phyloP scores from a whole-genome alignment of 2,888 invertebrate species.

The Callyntrura guangdongensis region DNA sequence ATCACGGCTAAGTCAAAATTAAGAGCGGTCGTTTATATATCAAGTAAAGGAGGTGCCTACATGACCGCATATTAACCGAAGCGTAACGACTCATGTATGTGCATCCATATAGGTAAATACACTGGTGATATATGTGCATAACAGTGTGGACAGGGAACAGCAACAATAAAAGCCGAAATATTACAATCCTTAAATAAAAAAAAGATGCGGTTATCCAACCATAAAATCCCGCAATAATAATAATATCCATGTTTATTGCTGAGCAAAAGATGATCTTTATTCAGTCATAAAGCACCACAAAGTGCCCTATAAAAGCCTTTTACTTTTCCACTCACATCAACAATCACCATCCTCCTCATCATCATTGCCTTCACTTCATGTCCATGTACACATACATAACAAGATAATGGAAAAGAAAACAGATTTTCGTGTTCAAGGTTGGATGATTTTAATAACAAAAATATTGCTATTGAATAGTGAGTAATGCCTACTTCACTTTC shows the following conservation, averaged over 20 bases:
- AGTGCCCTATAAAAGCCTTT: conserved; percentile 72
- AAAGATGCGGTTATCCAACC: conserved; percentile 75
- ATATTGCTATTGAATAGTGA: conserved; percentile 66
- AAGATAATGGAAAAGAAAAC: conserved; percentile 51
- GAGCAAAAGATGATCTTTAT: conserved; percentile 69
- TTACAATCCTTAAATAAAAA: conserved; percentile 26
- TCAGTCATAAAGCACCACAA: conserved; percentile 54
- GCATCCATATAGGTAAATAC: not conserved
- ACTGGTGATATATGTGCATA: not conserved
- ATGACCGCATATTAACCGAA: not conserved
- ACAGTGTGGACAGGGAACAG: not conserved
- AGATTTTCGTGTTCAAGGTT: conserved; percentile 69
- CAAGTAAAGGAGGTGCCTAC: not conserved
- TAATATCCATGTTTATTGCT: conserved; percentile 76
- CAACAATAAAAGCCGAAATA: conserved; percentile 52
- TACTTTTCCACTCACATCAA: conserved; percentile 56
- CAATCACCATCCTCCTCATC: conserved; percentile 46
- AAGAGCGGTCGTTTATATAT: not conserved
- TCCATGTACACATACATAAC: conserved; percentile 16
- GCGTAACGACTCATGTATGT: not conserved
- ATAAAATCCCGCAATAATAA: conserved; percentile 76
- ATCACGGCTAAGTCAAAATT: not conserved
- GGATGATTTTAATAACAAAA: conserved; percentile 75
- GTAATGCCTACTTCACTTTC: conserved; percentile 59
- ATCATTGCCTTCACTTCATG: not conserved